phyloP scores from a whole-genome alignment of 2,888 invertebrate species.

The Melieria picta region DNA sequence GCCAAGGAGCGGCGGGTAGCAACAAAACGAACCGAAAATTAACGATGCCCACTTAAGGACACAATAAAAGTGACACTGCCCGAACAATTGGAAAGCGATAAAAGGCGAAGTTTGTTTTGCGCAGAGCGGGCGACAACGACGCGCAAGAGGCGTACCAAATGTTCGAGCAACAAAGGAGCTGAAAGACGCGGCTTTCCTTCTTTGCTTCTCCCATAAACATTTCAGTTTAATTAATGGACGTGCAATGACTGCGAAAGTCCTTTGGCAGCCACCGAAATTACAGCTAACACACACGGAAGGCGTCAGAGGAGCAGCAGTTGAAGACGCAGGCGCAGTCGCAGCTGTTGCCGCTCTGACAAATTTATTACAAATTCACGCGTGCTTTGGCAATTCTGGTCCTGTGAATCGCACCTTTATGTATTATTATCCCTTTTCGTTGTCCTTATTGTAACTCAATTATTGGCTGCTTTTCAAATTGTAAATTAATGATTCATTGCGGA shows the following conservation, averaged over 20 bases:
- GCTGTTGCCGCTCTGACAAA: slow-evolving; percentile 49
- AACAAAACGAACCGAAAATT: slow-evolving; percentile 10
- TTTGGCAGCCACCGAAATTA: background rate
- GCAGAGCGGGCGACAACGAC: background rate
- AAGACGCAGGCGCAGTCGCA: background rate
- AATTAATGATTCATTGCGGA: slow-evolving; percentile 36
- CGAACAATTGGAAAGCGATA: background rate
- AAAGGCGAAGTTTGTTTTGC: no score
- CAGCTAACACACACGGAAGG: background rate
- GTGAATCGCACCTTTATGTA: slow-evolving; percentile 5
- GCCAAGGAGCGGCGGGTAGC: slow-evolving; percentile 47
- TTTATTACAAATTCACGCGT: slow-evolving; percentile 59
- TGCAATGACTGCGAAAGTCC: slow-evolving; percentile 27
- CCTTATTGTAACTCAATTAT: slow-evolving; percentile 53
- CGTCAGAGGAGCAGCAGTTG: slow-evolving; percentile 13
- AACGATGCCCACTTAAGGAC: slow-evolving; percentile 57
- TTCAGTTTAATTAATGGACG: slow-evolving; percentile 26
- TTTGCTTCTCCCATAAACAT: background rate
- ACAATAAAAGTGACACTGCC: slow-evolving; percentile 28
- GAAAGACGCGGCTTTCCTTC: background rate
- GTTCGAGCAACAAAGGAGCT: background rate
- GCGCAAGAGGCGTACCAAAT: slow-evolving; percentile 8
- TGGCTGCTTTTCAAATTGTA: slow-evolving; percentile 37
- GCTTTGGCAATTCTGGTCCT: slow-evolving; percentile 51
- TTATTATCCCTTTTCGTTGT: slow-evolving; percentile 9